phyloP scores from a whole-genome alignment of 2,888 invertebrate species.

The Drosophila sordidula region DNA sequence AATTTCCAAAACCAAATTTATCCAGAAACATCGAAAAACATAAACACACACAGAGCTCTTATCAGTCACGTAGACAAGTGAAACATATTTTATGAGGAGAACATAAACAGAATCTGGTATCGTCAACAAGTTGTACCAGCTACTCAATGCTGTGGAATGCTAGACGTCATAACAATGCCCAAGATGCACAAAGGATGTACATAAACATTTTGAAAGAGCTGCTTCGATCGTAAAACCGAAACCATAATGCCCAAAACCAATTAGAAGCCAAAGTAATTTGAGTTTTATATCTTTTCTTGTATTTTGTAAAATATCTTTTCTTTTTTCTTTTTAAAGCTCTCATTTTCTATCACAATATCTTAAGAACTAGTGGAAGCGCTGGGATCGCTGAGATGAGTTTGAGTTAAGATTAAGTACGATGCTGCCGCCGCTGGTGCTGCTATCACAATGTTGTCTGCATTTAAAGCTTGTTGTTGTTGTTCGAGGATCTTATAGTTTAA shows the following conservation, averaged over 20 bases:
- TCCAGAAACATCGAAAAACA: conserved; percentile 41
- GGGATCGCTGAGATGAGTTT: conserved; percentile 62
- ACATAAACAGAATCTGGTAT: conserved; percentile 26
- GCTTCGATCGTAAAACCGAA: conserved; percentile 18
- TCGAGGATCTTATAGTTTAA: conserved; percentile 79
- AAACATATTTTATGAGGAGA: conserved; percentile 32
- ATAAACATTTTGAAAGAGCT: conserved; percentile 8
- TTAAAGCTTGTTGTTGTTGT: conserved; percentile 62
- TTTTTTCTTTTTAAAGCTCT: conserved; percentile 58
- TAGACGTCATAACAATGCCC: conserved; percentile 31
- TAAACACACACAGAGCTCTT: conserved; percentile 25
- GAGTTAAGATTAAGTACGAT: conserved; percentile 55
- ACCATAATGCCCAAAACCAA: conserved; percentile 29
- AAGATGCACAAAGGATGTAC: conserved; percentile 3
- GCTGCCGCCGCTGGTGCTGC: conserved; percentile 54
- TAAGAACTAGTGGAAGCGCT: conserved; percentile 75
- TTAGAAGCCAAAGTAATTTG: conserved; percentile 42
- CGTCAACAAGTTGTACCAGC: conserved; percentile 39
- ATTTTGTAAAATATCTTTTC: conserved; percentile 46
- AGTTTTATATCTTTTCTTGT: conserved; percentile 52
- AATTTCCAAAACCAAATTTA: conserved; percentile 6
- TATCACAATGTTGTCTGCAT: conserved; percentile 68
- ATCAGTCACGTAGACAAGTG: conserved; percentile 45
- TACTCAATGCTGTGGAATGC: conserved; percentile 33
- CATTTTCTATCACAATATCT: conserved; percentile 78